These are phyloP conservation scores for Trichacis sp. DNA, from an alignment of 2,888 invertebrate species.

Conservation along the genomic window DNA sequence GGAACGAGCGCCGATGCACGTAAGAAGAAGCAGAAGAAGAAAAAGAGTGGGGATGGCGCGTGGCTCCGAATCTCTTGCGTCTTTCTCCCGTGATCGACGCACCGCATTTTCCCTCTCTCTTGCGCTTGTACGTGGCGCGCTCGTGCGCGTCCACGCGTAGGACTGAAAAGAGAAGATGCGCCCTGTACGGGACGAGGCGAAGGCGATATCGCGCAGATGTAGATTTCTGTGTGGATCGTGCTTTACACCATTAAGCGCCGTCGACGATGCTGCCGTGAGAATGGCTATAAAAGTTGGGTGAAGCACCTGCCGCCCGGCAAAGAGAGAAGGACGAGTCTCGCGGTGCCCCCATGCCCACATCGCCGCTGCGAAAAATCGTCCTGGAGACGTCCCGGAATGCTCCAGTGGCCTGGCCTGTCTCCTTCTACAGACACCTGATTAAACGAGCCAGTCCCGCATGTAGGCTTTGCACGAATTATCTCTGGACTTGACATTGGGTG, in stretches of 20 bases:
- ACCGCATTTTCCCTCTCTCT: too few relatives aligned
- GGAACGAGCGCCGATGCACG: too few relatives aligned
- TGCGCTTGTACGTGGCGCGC: slow-evolving; percentile 30
- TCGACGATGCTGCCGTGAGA: slow-evolving; percentile 37
- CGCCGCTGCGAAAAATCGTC: slow-evolving; percentile 24
- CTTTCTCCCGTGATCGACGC: too few relatives aligned
- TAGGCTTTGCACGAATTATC: slow-evolving; percentile 9
- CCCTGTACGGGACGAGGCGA: too few relatives aligned
- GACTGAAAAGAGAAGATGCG: background rate
- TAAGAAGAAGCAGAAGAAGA: background rate
- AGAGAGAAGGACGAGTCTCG: slow-evolving; percentile 17
- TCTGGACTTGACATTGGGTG: background rate
- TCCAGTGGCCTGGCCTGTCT: slow-evolving; percentile 7
- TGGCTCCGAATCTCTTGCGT: slow-evolving; percentile 22
- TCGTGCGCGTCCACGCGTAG: slow-evolving; percentile 28
- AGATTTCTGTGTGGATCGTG: too few relatives aligned
- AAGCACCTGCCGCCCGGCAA: slow-evolving; percentile 26
- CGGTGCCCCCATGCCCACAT: slow-evolving; percentile 27
- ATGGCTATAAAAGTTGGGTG: slow-evolving; percentile 24
- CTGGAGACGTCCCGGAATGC: slow-evolving; percentile 12
- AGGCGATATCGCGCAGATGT: too few relatives aligned
- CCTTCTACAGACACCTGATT: slow-evolving; percentile 11
- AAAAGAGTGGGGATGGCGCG: slow-evolving; percentile 36
- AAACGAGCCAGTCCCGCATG: slow-evolving; percentile 21
- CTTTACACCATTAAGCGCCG: slow-evolving; percentile 33